phyloP scores from a whole-genome alignment of 2,888 invertebrate genomes.

The Thecophora atra region DNA sequence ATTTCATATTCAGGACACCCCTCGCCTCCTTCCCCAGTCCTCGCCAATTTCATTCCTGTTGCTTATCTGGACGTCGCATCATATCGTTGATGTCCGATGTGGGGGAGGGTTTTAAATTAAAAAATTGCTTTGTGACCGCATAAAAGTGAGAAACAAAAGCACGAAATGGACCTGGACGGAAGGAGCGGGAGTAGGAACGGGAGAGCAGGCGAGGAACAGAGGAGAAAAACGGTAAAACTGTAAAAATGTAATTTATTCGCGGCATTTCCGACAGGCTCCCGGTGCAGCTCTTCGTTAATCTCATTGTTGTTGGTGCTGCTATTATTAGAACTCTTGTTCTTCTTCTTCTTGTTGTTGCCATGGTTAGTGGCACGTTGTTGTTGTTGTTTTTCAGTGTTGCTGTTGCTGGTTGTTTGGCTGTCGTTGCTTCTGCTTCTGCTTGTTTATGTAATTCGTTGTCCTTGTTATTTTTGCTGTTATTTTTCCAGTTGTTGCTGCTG shows the following conservation, averaged over 20 bases:
- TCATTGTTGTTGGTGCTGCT: conserved; percentile 22
- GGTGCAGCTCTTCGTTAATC: not conserved
- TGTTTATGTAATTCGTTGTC: conserved; percentile 1
- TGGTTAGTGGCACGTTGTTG: too few species aligned
- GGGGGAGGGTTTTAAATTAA: conserved; percentile 37
- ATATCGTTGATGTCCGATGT: not conserved
- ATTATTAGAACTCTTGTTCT: too few species aligned
- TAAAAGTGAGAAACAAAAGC: conserved; percentile 15
- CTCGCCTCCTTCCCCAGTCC: not conserved
- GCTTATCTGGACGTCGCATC: not conserved
- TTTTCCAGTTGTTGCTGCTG: conserved; percentile 15
- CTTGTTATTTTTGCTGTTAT: conserved; percentile 5
- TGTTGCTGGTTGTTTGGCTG: not conserved
- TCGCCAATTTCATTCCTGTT: not conserved
- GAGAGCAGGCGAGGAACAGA: too few species aligned
- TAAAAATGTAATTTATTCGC: conserved; percentile 45
- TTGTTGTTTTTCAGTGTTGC: not conserved
- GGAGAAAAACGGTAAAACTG: not conserved
- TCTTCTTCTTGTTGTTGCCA: too few species aligned
- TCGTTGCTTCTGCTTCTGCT: not conserved
- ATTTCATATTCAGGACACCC: not conserved
- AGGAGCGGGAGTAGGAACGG: too few species aligned
- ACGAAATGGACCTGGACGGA: too few species aligned
- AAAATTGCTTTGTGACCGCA: conserved; percentile 36
- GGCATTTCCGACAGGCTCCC: conserved; percentile 45